These are phyloP conservation scores for Proteles cristata DNA, from an alignment of 2,113 vertebrate species.

Conservation along the genomic window DNA sequence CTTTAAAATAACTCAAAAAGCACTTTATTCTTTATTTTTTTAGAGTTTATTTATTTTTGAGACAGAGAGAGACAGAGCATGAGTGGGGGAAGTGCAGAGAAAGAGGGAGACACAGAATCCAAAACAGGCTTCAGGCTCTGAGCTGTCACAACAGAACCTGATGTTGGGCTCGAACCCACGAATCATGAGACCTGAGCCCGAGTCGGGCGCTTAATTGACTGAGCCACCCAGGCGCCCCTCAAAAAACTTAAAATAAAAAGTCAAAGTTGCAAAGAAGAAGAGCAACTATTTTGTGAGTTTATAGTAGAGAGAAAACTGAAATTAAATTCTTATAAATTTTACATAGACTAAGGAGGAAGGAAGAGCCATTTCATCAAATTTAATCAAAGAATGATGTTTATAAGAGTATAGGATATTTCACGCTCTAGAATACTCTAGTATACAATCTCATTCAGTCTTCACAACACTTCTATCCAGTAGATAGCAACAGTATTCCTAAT, in stretches of 20 bases:
- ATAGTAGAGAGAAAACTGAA: background rate
- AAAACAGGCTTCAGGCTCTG: no score
- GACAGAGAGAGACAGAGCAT: no score
- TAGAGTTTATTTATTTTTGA: no score
- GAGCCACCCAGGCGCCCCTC: no score
- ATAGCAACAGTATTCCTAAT: background rate
- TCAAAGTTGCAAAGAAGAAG: background rate
- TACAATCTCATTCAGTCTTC: background rate
- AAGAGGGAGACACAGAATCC: no score
- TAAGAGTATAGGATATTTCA: background rate
- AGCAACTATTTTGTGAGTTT: background rate
- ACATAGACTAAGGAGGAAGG: background rate
- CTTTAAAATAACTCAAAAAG: background rate
- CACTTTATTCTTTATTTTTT: background rate
- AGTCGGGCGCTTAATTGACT: no score
- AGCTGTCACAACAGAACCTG: no score
- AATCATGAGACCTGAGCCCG: no score
- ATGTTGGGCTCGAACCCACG: no score
- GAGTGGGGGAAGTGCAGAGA: no score
- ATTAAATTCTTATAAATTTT: conserved; percentile 17
- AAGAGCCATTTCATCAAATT: background rate
- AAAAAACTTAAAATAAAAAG: background rate
- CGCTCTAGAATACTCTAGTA: background rate
- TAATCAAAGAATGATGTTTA: background rate
- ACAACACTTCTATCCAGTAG: background rate